Evolutionary conservation across 1,140 invertebrate genomes (phyloP).

Genomic region (Brachionus rubens): DNA sequence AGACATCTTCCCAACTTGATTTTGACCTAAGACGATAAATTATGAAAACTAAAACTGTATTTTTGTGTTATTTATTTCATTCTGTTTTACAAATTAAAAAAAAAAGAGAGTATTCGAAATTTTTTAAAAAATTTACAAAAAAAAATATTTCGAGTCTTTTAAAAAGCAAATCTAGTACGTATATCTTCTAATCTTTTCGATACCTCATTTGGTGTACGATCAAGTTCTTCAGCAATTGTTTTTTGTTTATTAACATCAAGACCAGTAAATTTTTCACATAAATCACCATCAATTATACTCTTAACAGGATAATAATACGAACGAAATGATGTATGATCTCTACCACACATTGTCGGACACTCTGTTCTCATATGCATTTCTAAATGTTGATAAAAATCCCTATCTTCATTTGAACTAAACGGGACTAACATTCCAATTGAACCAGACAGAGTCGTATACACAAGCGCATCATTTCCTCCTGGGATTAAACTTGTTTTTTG

Average conservation of each 20-base stretch:
- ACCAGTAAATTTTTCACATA: slow-evolving; percentile 97
- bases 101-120: no score
- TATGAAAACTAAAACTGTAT: no score
- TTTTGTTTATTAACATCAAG: slow-evolving; percentile 89
- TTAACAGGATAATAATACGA: slow-evolving; percentile 98
- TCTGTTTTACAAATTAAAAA: no score
- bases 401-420: slow-evolving; percentile 86
- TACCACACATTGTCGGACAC: slow-evolving; percentile 87
- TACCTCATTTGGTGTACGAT: slow-evolving; percentile 88
- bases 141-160: no score
- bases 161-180: slow-evolving; percentile 63
- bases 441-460: slow-evolving; percentile 92
- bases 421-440: slow-evolving; percentile 90
- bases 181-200: slow-evolving; percentile 68
- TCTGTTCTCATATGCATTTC: slow-evolving; percentile 99
- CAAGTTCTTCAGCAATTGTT: slow-evolving; percentile 86
- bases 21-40: no score
- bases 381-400: slow-evolving; percentile 79
- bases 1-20: no score
- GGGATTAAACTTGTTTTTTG: slow-evolving; percentile 93
- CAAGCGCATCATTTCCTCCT: slow-evolving; percentile 87
- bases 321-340: slow-evolving; percentile 92
- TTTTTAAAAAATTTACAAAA: no score
- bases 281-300: slow-evolving; percentile 96
- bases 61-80: no score